These are phyloP conservation scores for Lasioglossum albipes DNA, from an alignment of 1,140 invertebrate genomes.

Conservation along the genomic window DNA sequence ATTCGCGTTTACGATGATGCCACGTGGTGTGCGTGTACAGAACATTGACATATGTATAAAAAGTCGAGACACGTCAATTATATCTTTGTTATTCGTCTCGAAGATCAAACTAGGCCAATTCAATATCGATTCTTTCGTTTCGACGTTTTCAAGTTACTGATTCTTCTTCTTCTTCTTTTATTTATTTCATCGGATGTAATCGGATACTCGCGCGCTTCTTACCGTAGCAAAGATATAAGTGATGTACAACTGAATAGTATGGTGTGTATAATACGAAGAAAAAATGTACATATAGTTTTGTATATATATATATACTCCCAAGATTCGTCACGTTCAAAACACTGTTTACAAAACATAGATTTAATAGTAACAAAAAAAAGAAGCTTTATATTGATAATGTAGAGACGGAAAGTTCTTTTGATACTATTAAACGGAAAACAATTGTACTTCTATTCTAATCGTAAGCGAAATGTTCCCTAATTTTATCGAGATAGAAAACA, in stretches of 20 bases:
- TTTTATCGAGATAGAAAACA: constrained; percentile 28
- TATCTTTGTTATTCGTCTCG: constrained; percentile 50
- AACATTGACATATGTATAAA: constrained; percentile 38
- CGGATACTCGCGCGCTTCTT: background rate
- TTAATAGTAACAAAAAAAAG: constrained; percentile 43
- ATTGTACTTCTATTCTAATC: constrained; percentile 46
- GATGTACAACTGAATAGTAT: constrained; percentile 38
- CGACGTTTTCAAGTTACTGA: background rate
- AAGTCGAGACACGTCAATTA: constrained; percentile 46
- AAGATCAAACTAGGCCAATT: constrained; percentile 12
- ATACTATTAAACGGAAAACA: constrained; percentile 41
- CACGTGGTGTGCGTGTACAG: constrained; percentile 52
- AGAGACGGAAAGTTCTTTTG: constrained; percentile 44
- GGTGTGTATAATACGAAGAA: constrained; percentile 58
- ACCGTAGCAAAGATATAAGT: constrained; percentile 56
- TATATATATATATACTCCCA: constrained; percentile 54
- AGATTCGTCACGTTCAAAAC: constrained; percentile 59
- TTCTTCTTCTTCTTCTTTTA: background rate
- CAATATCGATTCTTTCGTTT: constrained; percentile 21
- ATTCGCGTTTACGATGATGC: constrained; percentile 50
- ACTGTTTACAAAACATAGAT: constrained; percentile 51
- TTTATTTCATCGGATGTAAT: constrained; percentile 14
- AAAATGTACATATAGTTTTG: constrained; percentile 64
- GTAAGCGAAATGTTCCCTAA: constrained; percentile 37
- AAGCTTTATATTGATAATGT: constrained; percentile 56